phyloP scores from a whole-genome alignment of 2,888 invertebrate species.

The Oligia strigilis region DNA sequence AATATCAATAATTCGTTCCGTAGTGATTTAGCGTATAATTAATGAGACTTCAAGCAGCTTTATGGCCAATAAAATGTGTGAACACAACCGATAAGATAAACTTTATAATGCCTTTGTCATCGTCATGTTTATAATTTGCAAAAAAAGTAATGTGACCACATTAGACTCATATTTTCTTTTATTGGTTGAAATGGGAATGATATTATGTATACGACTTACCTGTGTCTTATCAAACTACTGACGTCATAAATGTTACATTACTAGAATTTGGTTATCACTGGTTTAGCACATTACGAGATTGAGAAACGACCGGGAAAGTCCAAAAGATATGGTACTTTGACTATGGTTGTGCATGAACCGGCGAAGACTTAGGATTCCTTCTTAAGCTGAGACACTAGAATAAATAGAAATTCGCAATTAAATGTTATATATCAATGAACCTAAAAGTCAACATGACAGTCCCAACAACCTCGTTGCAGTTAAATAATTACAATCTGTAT shows the following conservation, averaged over 20 bases:
- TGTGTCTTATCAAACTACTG: background rate
- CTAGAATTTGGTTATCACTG: background rate
- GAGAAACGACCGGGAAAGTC: background rate
- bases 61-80: constrained; percentile 67
- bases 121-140: constrained; percentile 54
- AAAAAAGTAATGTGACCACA: constrained; percentile 57
- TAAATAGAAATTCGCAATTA: constrained; percentile 6
- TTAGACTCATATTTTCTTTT: constrained; percentile 54
- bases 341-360: background rate
- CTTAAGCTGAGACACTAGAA: background rate
- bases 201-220: background rate
- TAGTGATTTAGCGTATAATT: constrained; percentile 62
- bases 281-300: background rate
- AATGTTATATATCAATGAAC: constrained; percentile 14
- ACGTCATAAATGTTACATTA: background rate
- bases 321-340: background rate
- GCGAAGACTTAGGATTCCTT: background rate
- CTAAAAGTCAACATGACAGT: constrained; percentile 36
- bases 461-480: constrained; percentile 37
- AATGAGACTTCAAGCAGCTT: constrained; percentile 60
- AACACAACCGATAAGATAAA: constrained; percentile 64
- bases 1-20: constrained; percentile 58
- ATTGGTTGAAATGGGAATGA: constrained; percentile 24
- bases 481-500: constrained; percentile 51
- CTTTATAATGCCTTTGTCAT: constrained; percentile 60